Base-by-base conservation (phyloP, 2,888 invertebrate species). In the Lasiommata megera region DNA sequence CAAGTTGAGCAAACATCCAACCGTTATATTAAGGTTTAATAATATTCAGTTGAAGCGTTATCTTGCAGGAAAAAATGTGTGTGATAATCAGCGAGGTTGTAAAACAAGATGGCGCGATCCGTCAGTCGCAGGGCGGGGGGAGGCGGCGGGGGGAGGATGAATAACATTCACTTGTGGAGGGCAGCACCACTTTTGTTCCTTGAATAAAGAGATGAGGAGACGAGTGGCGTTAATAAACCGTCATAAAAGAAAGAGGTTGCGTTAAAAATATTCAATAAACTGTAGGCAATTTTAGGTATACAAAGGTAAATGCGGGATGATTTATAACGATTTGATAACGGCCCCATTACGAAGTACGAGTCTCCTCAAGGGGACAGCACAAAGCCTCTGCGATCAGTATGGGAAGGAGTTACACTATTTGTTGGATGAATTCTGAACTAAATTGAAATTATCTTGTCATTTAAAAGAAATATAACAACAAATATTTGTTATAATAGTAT, bases 141-240 rank as follows among this genome's bases (percentile, higher is more conserved):
- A 9, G 16, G 29, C 0, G 5, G 9, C 9, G 9, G 14, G 44
- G 16, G 29, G 31, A 31, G 31, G 16, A 46, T 31, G 46, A 46
- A 29, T 46, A 46, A 31, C 46, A 46, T 16, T 46, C 46, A 31
- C 46, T 46, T 31, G 31, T 46, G 46, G 31, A 31, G 46, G 29
- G 12, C 29, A 16, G 16, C 29, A 17, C 11, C 46, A 46, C 46
- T 46, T 40, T 46, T 46, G 46, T 46, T 46, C 46, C 31, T 16
- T 31, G 31, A 16, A 31, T 14, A 46, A 46, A 46, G 46, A 29
- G 34, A 9, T 34, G 34, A 29, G 9, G 11, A 31, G 46, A 46
- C 3, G 14, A 16, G 31, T 9, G 46, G 1, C 16, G 46, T 31
- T 23, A 16, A 31, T 29, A 46, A 31, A 29, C 31, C 46, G 11